These are phyloP conservation scores for Carterocephalus palaemon DNA, from an alignment of 2,888 invertebrate species.

Conservation along the genomic window DNA sequence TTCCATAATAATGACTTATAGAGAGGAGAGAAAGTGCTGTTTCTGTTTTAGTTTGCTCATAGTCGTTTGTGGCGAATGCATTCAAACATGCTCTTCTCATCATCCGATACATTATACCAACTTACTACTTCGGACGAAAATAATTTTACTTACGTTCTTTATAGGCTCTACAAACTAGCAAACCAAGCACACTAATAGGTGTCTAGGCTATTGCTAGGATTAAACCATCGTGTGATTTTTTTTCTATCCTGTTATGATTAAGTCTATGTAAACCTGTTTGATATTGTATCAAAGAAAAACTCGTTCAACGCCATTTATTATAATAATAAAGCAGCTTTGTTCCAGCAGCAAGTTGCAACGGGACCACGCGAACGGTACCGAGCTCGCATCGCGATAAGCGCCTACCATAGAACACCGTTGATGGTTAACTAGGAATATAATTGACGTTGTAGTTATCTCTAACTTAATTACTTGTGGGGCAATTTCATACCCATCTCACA, in stretches of 20 bases:
- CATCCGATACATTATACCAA: too few species aligned
- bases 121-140: too few species aligned
- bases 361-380: background rate
- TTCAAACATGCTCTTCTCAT: too few species aligned
- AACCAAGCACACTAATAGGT: too few species aligned
- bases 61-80: too few species aligned
- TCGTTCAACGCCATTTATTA: conserved; percentile 5
- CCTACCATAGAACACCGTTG: conserved; percentile 13
- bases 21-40: too few species aligned
- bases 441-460: conserved; percentile 8
- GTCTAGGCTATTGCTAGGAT: too few species aligned
- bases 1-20: too few species aligned
- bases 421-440: conserved; percentile 11
- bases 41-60: too few species aligned
- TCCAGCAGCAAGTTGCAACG: too few species aligned
- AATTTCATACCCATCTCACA: conserved; percentile 5
- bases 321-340: conserved; percentile 3
- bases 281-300: conserved; percentile 1
- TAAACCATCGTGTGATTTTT: background rate
- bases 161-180: too few species aligned
- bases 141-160: too few species aligned
- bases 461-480: conserved; percentile 7
- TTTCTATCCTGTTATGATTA: background rate
- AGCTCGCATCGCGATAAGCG: conserved; percentile 11
- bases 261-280: background rate